phyloP scores from a whole-genome alignment of 2,888 invertebrate species.

The Coenonympha arcania region DNA sequence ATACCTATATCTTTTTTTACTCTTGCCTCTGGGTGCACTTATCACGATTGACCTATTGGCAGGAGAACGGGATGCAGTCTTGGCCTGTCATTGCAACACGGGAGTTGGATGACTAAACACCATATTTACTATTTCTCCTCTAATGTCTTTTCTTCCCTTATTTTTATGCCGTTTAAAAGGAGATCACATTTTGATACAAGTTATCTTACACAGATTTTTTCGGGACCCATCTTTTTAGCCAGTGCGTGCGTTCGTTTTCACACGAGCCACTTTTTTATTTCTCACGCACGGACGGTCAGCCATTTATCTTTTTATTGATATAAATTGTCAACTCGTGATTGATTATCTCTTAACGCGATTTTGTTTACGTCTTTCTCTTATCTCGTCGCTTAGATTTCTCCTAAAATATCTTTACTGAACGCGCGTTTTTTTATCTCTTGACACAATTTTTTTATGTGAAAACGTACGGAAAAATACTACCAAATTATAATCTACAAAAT shows the following conservation, averaged over 20 bases:
- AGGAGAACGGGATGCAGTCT: no score
- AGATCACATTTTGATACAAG: no score
- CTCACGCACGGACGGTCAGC: not conserved
- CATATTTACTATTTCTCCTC: no score
- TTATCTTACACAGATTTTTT: no score
- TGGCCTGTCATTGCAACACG: no score
- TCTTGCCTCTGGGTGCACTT: no score
- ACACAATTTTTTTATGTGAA: not conserved
- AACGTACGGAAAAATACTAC: not conserved
- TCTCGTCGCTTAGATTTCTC: not conserved
- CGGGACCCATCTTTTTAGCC: not conserved
- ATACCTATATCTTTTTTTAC: no score
- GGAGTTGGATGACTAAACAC: no score
- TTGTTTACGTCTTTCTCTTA: slow-evolving; percentile 2
- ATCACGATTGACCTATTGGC: no score
- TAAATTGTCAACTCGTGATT: slow-evolving; percentile 10
- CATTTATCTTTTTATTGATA: slow-evolving; percentile 9
- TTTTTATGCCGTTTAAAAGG: no score
- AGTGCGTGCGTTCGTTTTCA: not conserved
- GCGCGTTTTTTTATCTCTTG: slow-evolving; percentile 5
- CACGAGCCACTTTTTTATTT: slow-evolving; percentile 10
- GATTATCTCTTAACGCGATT: slow-evolving; percentile 7
- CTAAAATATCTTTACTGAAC: not conserved
- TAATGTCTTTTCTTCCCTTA: no score
- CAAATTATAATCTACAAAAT: no score